Percentiles rank a stretch among this genome's conserved stretches.
phyloP scores from a whole-genome alignment of 2,888 invertebrate genomes.

The Orthonychiurus folsomi region DNA sequence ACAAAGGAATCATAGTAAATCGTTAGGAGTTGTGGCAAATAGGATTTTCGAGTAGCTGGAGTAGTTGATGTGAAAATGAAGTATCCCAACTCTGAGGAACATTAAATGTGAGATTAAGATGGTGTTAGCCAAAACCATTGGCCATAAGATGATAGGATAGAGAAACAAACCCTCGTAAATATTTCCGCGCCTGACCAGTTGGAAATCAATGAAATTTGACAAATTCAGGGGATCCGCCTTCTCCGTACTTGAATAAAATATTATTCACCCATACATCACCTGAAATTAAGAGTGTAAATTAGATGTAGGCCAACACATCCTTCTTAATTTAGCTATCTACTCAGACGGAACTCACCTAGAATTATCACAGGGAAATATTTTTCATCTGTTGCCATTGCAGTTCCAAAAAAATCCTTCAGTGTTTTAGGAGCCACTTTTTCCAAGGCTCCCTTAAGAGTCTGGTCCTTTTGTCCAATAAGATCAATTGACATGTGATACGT shows the following conservation, averaged over 20 bases:
- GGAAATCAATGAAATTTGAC: conserved; percentile 31
- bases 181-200: conserved; percentile 23
- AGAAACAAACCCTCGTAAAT: too few species aligned
- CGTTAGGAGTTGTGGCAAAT: conserved; percentile 22
- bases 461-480: conserved; percentile 12
- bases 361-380: conserved; percentile 21
- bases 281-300: conserved; percentile 18
- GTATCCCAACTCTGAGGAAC: conserved; percentile 35
- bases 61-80: conserved; percentile 31
- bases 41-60: conserved; percentile 23
- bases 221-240: conserved; percentile 6
- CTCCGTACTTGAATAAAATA: conserved; percentile 29
- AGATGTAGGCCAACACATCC: neutral
- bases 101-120: too few species aligned
- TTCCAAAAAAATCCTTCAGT: neutral
- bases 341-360: neutral
- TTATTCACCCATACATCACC: conserved; percentile 35
- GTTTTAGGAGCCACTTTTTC: conserved; percentile 12
- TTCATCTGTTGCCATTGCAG: conserved; percentile 11
- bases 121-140: too few species aligned
- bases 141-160: too few species aligned
- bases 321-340: neutral
- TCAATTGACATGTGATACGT: conserved; percentile 5
- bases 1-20: conserved; percentile 26
- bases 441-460: conserved; percentile 21